Evolutionary conservation across 2,113 vertebrate species (phyloP).

Genomic region (Rhinopomastus cyanomelas): DNA sequence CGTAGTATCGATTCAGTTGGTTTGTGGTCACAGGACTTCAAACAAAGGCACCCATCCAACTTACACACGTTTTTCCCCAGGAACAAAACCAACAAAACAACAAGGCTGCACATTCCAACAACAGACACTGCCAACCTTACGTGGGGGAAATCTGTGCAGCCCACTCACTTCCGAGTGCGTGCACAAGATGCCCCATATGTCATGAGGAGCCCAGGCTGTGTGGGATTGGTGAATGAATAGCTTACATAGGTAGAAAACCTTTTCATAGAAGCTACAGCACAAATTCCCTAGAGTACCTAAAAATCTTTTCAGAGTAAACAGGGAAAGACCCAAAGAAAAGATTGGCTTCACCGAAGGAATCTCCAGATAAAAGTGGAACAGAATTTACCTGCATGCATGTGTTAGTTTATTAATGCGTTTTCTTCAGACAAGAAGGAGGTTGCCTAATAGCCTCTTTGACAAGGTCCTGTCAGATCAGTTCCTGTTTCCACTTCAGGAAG

Average conservation of each 20-base stretch:
- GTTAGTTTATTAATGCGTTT: neutral
- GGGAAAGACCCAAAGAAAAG: neutral
- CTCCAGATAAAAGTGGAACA: neutral
- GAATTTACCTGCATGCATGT: neutral
- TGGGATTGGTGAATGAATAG: neutral
- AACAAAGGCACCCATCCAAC: neutral
- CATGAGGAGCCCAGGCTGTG: neutral
- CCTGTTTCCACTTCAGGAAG: neutral
- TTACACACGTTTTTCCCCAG: neutral
- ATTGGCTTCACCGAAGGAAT: neutral
- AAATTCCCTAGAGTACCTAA: neutral
- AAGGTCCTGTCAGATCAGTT: neutral
- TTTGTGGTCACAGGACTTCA: neutral
- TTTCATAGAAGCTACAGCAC: neutral
- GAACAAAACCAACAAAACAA: no score
- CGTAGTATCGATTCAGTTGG: neutral
- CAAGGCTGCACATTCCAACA: neutral
- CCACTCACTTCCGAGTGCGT: neutral
- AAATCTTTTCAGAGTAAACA: neutral
- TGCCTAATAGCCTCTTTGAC: conserved; percentile 11
- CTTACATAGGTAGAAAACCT: neutral
- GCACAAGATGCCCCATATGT: neutral
- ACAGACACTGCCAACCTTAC: neutral
- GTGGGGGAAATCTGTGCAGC: neutral
- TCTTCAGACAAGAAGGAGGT: neutral